Conservation (phyloP, 2,797 vertebrate genomes). For the Mustela erminea region DNA sequence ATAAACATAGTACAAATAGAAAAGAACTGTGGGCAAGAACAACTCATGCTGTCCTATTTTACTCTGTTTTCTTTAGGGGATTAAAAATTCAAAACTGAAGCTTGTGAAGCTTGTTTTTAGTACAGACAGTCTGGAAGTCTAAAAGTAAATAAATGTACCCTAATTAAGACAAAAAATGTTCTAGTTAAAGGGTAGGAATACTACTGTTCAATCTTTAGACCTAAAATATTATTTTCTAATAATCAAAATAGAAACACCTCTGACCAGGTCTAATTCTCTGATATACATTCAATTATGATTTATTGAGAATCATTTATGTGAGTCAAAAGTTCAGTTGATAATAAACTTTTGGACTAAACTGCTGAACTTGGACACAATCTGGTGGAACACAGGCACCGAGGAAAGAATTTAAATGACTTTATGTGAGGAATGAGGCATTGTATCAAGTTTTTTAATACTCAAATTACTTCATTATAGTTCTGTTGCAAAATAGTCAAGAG, state of each 20-base stretch:
- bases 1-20: constrained; percentile 74
- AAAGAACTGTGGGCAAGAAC: constrained; percentile 71
- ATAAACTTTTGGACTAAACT: constrained; percentile 71
- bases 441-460: constrained; percentile 70
- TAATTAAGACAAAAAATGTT: constrained; percentile 73
- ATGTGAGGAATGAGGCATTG: constrained; percentile 76
- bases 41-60: constrained; percentile 76
- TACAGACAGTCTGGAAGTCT: constrained; percentile 60
- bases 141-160: constrained; percentile 76
- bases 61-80: constrained; percentile 70
- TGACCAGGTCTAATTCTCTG: constrained; percentile 52
- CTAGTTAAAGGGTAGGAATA: constrained; percentile 60
- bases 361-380: constrained; percentile 75
- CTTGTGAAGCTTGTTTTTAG: constrained; percentile 78
- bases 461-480: constrained; percentile 66
- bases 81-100: constrained; percentile 78
- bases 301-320: constrained; percentile 76
- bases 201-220: constrained; percentile 1
- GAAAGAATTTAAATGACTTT: constrained; percentile 83
- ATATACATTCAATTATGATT: constrained; percentile 73
- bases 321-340: constrained; percentile 79
- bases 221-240: constrained; percentile 63
- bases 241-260: constrained; percentile 59
- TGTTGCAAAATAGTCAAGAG: constrained; percentile 48
- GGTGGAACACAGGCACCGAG: constrained; percentile 76